These are phyloP conservation scores for Sycophaga agraensis DNA, from an alignment of 1,140 invertebrate genomes.

Conservation along the genomic window DNA sequence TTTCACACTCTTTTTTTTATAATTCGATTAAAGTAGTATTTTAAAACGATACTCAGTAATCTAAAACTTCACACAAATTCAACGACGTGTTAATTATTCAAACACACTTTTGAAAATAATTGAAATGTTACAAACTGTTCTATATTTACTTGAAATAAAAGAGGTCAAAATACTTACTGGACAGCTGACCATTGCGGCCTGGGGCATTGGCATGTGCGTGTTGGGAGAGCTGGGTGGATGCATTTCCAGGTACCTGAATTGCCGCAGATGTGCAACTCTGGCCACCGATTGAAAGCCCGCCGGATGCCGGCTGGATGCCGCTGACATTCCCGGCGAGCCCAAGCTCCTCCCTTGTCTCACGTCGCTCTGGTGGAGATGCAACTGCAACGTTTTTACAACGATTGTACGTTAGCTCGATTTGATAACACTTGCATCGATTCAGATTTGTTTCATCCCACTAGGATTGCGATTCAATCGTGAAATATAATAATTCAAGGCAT, in stretches of 20 bases:
- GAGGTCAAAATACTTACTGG: slow-evolving; percentile 59
- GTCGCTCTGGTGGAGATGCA: slow-evolving; percentile 63
- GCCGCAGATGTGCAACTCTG: background rate
- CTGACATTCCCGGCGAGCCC: slow-evolving; percentile 34
- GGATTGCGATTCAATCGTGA: no score
- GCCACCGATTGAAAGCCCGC: background rate
- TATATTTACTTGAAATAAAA: no score
- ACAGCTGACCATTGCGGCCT: slow-evolving; percentile 61
- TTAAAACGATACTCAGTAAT: no score
- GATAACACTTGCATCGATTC: no score
- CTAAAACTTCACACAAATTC: no score
- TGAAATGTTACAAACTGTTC: no score
- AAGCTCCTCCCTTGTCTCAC: slow-evolving; percentile 53
- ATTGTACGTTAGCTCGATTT: background rate
- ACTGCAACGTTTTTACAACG: slow-evolving; percentile 51
- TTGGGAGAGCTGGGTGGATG: slow-evolving; percentile 30
- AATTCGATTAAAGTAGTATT: no score
- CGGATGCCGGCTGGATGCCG: background rate
- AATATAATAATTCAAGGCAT: no score
- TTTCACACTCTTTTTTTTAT: no score
- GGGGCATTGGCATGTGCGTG: background rate
- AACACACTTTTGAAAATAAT: no score
- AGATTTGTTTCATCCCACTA: no score
- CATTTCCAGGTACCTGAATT: slow-evolving; percentile 22
- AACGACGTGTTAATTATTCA: no score